These are phyloP conservation scores for Gallinago paraguaiae DNA, from an alignment of 2,113 vertebrate species.

Conservation along the genomic window DNA sequence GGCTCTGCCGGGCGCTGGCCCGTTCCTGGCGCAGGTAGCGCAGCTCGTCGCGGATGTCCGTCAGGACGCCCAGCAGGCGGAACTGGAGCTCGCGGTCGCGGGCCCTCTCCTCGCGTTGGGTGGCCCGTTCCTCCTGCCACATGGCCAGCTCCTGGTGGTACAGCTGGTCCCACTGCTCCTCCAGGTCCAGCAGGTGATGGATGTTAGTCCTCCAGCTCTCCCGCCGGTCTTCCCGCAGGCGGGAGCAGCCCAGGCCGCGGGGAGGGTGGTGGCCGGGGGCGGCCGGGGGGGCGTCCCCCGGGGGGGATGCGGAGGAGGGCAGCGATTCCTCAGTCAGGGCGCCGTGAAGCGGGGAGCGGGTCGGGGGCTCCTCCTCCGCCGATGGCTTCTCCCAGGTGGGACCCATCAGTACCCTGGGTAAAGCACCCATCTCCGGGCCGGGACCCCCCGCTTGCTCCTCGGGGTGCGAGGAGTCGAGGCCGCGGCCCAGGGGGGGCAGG, in stretches of 20 bases:
- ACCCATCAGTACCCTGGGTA: slow-evolving; percentile 48
- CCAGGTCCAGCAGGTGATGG: slow-evolving; percentile 67
- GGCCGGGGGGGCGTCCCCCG: neutral
- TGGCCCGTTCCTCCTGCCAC: slow-evolving; percentile 69
- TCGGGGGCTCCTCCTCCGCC: slow-evolving; percentile 2
- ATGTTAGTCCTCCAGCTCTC: slow-evolving; percentile 63
- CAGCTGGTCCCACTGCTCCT: slow-evolving; percentile 70
- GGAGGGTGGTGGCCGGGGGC: neutral
- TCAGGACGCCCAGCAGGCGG: slow-evolving; percentile 67
- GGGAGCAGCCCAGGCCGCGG: slow-evolving; percentile 33
- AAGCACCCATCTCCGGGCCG: slow-evolving; percentile 1
- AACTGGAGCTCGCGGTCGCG: slow-evolving; percentile 68
- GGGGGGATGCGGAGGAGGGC: slow-evolving; percentile 55
- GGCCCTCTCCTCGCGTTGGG: slow-evolving; percentile 59
- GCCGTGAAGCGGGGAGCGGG: slow-evolving; percentile 31
- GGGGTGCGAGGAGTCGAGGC: slow-evolving; percentile 7
- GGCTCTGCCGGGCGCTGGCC: neutral
- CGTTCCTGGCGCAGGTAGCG: slow-evolving; percentile 59
- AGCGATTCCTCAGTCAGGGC: slow-evolving; percentile 65
- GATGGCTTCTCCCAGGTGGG: slow-evolving; percentile 46
- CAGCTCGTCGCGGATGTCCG: slow-evolving; percentile 69
- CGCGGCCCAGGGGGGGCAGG: slow-evolving; percentile 12
- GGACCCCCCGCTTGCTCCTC: slow-evolving; percentile 49
- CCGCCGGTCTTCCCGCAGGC: slow-evolving; percentile 1
- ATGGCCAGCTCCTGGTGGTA: slow-evolving; percentile 71